Evolutionary conservation across 2,888 invertebrate genomes (phyloP).

Genomic region (Hedya salicella): DNA sequence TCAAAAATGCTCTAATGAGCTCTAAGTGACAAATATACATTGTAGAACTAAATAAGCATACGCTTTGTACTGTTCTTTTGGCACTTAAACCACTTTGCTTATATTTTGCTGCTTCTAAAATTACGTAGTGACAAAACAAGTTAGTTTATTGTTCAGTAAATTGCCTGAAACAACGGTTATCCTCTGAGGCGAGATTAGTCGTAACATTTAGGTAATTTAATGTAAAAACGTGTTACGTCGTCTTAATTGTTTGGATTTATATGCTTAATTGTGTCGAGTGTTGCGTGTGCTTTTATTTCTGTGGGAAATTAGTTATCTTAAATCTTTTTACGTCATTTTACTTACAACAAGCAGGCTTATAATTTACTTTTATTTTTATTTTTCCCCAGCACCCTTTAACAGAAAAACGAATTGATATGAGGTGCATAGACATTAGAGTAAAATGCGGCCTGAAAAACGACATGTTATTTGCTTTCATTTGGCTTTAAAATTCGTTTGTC

Average conservation of each 20-base stretch:
- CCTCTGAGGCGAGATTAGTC: constrained; percentile 52
- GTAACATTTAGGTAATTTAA: constrained; percentile 54
- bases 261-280: constrained; percentile 38
- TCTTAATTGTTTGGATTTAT: constrained; percentile 44
- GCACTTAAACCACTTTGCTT: background rate
- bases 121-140: constrained; percentile 26
- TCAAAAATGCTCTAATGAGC: too few species aligned
- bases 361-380: too few species aligned
- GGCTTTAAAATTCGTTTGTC: too few species aligned
- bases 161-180: constrained; percentile 48
- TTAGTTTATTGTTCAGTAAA: constrained; percentile 48
- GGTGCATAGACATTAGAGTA: too few species aligned
- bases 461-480: too few species aligned
- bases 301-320: constrained; percentile 36
- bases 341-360: too few species aligned
- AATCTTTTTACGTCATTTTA: constrained; percentile 20
- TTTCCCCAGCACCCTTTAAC: too few species aligned
- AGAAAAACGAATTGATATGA: too few species aligned
- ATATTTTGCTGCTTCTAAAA: constrained; percentile 22
- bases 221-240: constrained; percentile 48
- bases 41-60: too few species aligned
- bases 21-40: too few species aligned
- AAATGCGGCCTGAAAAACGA: too few species aligned
- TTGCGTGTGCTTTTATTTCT: constrained; percentile 7
- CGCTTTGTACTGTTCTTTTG: background rate